phyloP scores from a whole-genome alignment of 2,113 vertebrate genomes.

The Aplodontia rufa region DNA sequence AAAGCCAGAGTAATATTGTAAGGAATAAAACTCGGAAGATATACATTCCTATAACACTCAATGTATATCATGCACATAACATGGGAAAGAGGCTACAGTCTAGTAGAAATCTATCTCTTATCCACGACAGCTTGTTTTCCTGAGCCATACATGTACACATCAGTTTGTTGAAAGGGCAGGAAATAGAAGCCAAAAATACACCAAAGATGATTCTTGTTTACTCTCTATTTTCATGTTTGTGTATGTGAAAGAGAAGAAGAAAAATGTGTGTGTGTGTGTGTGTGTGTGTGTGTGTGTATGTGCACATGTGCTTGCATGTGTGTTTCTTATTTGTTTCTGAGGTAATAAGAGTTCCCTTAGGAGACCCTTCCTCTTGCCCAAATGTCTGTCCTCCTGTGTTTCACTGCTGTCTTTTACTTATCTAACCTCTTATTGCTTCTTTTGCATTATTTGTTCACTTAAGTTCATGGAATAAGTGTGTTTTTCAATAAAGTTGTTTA shows the following conservation, averaged over 20 bases:
- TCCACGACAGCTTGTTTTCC: background rate
- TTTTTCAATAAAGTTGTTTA: constrained; percentile 32
- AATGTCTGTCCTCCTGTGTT: background rate
- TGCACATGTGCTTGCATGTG: background rate
- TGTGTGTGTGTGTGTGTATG: background rate
- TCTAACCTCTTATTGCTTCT: background rate
- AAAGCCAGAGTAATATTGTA: background rate
- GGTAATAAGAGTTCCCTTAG: background rate
- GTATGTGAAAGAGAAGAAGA: background rate
- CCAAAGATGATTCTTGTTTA: background rate
- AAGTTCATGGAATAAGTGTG: constrained; percentile 8
- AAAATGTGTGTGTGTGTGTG: background rate
- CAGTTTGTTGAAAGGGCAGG: background rate
- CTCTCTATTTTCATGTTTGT: background rate
- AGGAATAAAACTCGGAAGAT: background rate
- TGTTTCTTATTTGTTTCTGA: background rate
- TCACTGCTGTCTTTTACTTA: background rate
- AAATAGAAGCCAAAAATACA: background rate
- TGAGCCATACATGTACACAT: background rate
- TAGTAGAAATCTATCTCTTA: background rate
- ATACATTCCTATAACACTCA: background rate
- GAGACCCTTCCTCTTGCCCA: background rate
- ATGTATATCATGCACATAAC: background rate
- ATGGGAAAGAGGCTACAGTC: background rate
- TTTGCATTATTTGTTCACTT: constrained; percentile 12